Percentiles rank a stretch among this genome's conserved stretches.
Conservation (phyloP, 2,888 invertebrate species). For the Caenorhabditis sp. region DNA sequence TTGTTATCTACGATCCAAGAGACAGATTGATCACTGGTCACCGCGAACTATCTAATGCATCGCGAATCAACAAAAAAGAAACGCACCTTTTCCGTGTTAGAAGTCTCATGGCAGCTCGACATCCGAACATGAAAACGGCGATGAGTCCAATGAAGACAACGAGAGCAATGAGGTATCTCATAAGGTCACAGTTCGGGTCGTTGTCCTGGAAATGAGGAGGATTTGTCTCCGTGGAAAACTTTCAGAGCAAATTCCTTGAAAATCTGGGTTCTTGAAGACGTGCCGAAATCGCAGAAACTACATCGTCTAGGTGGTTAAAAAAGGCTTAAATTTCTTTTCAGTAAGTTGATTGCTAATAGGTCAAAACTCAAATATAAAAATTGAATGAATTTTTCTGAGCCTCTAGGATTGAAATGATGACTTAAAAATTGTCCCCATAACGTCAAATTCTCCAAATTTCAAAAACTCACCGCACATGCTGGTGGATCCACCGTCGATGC, state of each 20-base stretch:
- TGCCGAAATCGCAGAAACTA: too few species aligned
- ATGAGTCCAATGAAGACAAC: constrained; percentile 36
- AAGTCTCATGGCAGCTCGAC: constrained; percentile 32
- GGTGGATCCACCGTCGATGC: constrained; percentile 18
- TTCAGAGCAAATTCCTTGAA: too few species aligned
- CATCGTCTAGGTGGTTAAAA: too few species aligned
- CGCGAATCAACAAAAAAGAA: not conserved
- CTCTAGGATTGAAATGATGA: too few species aligned
- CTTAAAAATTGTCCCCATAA: too few species aligned
- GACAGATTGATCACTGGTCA: constrained; percentile 26
- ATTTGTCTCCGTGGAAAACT: too few species aligned
- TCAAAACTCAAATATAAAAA: too few species aligned
- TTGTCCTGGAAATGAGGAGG: constrained; percentile 35
- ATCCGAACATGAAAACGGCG: constrained; percentile 40
- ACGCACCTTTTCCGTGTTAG: constrained; percentile 35
- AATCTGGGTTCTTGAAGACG: too few species aligned
- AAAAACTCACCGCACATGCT: constrained; percentile 37
- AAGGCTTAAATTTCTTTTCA: too few species aligned
- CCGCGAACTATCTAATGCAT: not conserved
- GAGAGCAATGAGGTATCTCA: constrained; percentile 38
- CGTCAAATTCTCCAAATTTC: not conserved
- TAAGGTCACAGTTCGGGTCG: constrained; percentile 49
- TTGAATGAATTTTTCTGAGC: too few species aligned
- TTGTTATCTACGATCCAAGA: constrained; percentile 24
- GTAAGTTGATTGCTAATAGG: too few species aligned